Conservation (phyloP, 2,113 vertebrate genomes). For the Lota lota region DNA sequence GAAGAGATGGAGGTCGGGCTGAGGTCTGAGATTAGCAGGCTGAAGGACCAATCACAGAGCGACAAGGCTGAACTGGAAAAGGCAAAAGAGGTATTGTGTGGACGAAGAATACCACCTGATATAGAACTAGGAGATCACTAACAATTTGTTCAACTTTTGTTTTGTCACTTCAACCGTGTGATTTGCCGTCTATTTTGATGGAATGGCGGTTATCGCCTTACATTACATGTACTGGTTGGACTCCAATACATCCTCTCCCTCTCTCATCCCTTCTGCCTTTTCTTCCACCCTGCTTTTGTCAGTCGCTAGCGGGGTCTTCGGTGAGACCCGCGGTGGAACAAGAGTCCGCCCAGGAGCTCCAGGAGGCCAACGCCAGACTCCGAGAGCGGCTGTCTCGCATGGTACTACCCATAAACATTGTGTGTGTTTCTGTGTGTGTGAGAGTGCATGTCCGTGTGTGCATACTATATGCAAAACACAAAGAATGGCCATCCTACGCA, state of each 20-base stretch:
- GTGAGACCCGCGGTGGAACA: constrained; percentile 56
- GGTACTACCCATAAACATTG: constrained; percentile 47
- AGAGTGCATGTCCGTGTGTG: no score
- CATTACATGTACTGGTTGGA: no score
- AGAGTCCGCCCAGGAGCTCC: constrained; percentile 38
- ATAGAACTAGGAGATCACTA: no score
- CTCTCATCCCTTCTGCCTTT: background rate
- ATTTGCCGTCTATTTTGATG: no score
- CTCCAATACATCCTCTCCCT: background rate
- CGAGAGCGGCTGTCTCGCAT: constrained; percentile 64
- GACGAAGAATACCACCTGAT: background rate
- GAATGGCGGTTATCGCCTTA: no score
- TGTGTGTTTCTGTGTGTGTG: no score
- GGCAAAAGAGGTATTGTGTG: constrained; percentile 48
- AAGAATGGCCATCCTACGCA: no score
- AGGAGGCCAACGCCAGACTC: constrained; percentile 59
- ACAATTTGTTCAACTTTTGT: no score
- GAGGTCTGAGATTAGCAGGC: constrained; percentile 56
- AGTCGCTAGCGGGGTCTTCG: constrained; percentile 66
- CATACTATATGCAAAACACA: no score
- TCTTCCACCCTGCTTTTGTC: background rate
- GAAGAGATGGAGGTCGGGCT: constrained; percentile 70
- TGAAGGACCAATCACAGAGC: constrained; percentile 69
- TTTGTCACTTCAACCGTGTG: no score
- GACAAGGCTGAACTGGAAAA: constrained; percentile 70